These are phyloP conservation scores for Podocnemis expansa DNA, from an alignment of 2,113 vertebrate species.

Conservation along the genomic window DNA sequence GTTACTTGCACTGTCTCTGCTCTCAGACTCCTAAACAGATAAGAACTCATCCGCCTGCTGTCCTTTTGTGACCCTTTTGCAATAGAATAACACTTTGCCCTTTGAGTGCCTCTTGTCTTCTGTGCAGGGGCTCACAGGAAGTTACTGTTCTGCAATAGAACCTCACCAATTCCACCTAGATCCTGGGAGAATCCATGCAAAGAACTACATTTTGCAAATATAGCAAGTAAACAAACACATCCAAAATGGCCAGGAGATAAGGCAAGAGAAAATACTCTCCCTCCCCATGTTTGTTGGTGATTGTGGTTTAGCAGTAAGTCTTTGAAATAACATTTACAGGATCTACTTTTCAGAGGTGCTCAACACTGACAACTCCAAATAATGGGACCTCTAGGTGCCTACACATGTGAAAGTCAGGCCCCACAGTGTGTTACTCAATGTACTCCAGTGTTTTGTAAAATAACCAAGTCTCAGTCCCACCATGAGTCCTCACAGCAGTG, in stretches of 20 bases:
- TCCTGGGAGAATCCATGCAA: background rate
- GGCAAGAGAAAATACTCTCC: accelerated
- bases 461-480: background rate
- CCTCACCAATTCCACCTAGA: background rate
- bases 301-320: background rate
- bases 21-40: conserved; percentile 52
- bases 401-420: background rate
- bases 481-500: background rate
- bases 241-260: background rate
- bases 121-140: background rate
- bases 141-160: background rate
- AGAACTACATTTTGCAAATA: background rate
- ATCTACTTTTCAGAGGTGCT: background rate
- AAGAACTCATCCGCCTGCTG: conserved; percentile 60
- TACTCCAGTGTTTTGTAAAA: background rate
- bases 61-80: conserved; percentile 54
- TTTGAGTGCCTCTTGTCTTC: conserved; percentile 46
- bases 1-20: conserved; percentile 41
- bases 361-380: background rate
- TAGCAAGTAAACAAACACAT: background rate
- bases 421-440: background rate
- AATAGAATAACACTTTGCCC: conserved; percentile 36
- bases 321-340: background rate
- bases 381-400: background rate
- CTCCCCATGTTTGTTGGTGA: background rate